These are phyloP conservation scores for Pimpla rufipes DNA, from an alignment of 2,888 invertebrate species.

Conservation along the genomic window DNA sequence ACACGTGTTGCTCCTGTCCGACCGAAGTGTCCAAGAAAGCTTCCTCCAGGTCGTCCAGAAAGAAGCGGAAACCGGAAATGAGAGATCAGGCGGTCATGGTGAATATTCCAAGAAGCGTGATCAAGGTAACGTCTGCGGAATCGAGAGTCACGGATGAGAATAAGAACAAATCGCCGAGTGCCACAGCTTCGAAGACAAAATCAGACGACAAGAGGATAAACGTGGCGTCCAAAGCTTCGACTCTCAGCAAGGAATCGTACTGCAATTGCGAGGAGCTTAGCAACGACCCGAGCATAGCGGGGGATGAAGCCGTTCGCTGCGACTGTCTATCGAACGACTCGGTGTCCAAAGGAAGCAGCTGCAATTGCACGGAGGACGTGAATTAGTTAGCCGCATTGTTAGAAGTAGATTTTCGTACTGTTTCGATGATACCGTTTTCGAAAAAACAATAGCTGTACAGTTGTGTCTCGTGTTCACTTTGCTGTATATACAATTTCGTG, in stretches of 20 bases:
- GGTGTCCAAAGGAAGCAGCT: constrained; percentile 6
- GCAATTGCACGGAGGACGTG: constrained; percentile 27
- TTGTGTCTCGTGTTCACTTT: neutral
- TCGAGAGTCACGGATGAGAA: neutral
- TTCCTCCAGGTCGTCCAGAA: constrained; percentile 14
- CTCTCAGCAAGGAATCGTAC: neutral
- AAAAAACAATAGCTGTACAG: neutral
- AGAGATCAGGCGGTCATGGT: constrained; percentile 74
- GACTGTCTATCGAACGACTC: constrained; percentile 46
- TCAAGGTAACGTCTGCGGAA: constrained; percentile 10
- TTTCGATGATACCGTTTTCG: neutral
- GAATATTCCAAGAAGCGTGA: constrained; percentile 71
- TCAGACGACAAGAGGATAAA: neutral
- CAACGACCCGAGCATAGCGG: neutral
- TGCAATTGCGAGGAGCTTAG: constrained; percentile 34
- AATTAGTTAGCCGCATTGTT: neutral
- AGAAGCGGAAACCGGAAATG: constrained; percentile 65
- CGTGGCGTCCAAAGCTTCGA: neutral
- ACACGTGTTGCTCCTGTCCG: constrained; percentile 49
- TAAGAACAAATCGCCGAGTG: constrained; percentile 7
- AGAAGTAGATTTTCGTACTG: constrained; percentile 7
- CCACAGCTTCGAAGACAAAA: neutral
- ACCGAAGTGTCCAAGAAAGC: constrained; percentile 7
- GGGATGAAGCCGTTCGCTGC: constrained; percentile 9
- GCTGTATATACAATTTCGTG: constrained; percentile 15